These are phyloP conservation scores for Galerucella calmariensis DNA, from an alignment of 2,888 invertebrate species.

Conservation along the genomic window DNA sequence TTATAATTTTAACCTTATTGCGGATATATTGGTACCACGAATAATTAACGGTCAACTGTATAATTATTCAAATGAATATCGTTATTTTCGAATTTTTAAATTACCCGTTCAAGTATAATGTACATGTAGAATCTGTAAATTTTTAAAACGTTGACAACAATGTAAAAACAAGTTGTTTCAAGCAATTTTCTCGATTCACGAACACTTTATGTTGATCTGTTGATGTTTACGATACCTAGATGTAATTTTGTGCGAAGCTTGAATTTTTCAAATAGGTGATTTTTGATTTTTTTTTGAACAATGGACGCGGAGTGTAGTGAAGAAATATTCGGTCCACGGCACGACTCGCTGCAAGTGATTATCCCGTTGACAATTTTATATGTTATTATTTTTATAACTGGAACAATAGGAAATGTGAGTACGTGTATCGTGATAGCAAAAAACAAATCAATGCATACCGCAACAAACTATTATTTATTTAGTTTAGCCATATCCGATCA, in stretches of 20 bases:
- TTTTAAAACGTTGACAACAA: slow-evolving; percentile 23
- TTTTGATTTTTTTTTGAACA: neutral
- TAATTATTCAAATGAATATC: slow-evolving; percentile 5
- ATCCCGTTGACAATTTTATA: slow-evolving; percentile 82
- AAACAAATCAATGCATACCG: slow-evolving; percentile 86
- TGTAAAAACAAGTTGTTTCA: slow-evolving; percentile 23
- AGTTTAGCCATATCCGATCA: slow-evolving; percentile 87
- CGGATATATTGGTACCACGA: neutral
- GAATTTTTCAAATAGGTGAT: neutral
- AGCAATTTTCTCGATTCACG: neutral
- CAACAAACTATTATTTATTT: slow-evolving; percentile 85
- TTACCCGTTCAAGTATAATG: neutral
- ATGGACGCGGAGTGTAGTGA: slow-evolving; percentile 42
- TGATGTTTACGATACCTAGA: slow-evolving; percentile 11
- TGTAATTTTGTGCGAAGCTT: neutral
- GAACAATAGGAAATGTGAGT: slow-evolving; percentile 83
- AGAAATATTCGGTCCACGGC: slow-evolving; percentile 48
- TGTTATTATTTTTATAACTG: slow-evolving; percentile 80
- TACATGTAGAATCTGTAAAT: neutral
- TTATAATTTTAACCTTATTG: too few relatives aligned
- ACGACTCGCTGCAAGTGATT: slow-evolving; percentile 62
- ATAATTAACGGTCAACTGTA: neutral
- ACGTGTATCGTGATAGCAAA: slow-evolving; percentile 86
- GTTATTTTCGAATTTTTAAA: neutral
- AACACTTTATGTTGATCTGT: neutral